phyloP scores from a whole-genome alignment of 2,797 vertebrate genomes.

The Lindbergichthys nudifrons region DNA sequence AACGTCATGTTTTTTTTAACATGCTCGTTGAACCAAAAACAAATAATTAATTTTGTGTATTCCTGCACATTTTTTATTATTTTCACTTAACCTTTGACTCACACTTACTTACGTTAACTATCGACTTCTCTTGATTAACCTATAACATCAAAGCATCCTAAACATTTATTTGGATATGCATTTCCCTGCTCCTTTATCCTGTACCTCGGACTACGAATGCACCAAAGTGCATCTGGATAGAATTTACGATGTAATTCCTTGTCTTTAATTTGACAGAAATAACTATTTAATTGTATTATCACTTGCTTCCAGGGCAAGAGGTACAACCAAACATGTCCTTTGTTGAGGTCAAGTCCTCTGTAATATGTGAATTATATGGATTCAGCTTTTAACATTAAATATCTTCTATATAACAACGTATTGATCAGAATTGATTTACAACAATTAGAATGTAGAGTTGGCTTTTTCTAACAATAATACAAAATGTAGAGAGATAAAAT shows the following conservation, averaged over 20 bases:
- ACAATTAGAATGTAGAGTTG: neutral
- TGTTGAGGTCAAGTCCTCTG: neutral
- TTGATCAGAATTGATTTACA: neutral
- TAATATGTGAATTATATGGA: neutral
- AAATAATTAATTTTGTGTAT: constrained; percentile 14
- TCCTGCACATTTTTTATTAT: neutral
- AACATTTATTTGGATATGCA: neutral
- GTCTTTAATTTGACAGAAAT: neutral
- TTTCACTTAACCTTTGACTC: neutral
- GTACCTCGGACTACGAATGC: constrained; percentile 3
- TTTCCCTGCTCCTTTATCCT: neutral
- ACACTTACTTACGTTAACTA: neutral
- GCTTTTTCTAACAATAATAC: neutral
- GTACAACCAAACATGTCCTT: neutral
- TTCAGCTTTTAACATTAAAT: neutral
- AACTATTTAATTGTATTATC: neutral
- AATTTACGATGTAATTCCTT: neutral
- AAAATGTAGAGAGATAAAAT: neutral
- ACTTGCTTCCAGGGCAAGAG: neutral
- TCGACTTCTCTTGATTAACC: neutral
- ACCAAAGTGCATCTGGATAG: neutral
- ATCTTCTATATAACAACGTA: neutral
- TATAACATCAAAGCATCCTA: neutral
- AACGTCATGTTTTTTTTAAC: constrained; percentile 9
- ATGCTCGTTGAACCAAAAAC: neutral